These are phyloP conservation scores for Drosophila putrida DNA, from an alignment of 2,888 invertebrate genomes.

Conservation along the genomic window DNA sequence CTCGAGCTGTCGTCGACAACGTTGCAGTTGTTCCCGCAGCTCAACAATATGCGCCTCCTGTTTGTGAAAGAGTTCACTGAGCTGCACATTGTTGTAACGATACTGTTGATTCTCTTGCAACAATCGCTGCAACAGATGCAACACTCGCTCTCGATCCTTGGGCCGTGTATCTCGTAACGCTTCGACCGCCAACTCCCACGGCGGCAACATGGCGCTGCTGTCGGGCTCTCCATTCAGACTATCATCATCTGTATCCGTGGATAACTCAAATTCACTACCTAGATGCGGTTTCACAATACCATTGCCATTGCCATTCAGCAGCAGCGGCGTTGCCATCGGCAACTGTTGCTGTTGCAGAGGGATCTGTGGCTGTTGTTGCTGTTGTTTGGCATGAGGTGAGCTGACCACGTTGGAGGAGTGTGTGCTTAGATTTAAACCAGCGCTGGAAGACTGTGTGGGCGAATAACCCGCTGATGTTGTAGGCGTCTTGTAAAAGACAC, in stretches of 20 bases:
- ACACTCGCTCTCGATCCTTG: slow-evolving; percentile 83
- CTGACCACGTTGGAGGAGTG: slow-evolving; percentile 83
- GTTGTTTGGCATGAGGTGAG: slow-evolving; percentile 73
- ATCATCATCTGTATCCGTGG: slow-evolving; percentile 91
- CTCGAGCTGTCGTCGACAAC: slow-evolving; percentile 80
- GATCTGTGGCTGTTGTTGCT: slow-evolving; percentile 49
- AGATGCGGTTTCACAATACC: slow-evolving; percentile 57
- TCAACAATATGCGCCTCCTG: slow-evolving; percentile 84
- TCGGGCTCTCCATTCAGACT: slow-evolving; percentile 85
- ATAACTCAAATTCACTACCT: slow-evolving; percentile 89
- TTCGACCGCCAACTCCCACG: slow-evolving; percentile 84
- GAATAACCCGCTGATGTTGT: slow-evolving; percentile 64
- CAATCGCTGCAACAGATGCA: slow-evolving; percentile 83
- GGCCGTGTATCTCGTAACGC: slow-evolving; percentile 83
- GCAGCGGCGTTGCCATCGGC: slow-evolving; percentile 23
- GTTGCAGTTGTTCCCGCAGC: slow-evolving; percentile 83
- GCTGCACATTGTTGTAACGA: slow-evolving; percentile 82
- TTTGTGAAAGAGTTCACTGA: slow-evolving; percentile 82
- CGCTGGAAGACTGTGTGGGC: slow-evolving; percentile 81
- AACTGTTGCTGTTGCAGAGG: slow-evolving; percentile 33
- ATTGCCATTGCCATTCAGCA: slow-evolving; percentile 45
- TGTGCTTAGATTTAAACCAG: slow-evolving; percentile 74
- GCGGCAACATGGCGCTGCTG: slow-evolving; percentile 84
- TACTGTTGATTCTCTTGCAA: slow-evolving; percentile 84
- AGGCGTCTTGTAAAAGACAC: slow-evolving; percentile 64